phyloP scores from a whole-genome alignment of 2,113 vertebrate species.

The Bufo gargarizans region DNA sequence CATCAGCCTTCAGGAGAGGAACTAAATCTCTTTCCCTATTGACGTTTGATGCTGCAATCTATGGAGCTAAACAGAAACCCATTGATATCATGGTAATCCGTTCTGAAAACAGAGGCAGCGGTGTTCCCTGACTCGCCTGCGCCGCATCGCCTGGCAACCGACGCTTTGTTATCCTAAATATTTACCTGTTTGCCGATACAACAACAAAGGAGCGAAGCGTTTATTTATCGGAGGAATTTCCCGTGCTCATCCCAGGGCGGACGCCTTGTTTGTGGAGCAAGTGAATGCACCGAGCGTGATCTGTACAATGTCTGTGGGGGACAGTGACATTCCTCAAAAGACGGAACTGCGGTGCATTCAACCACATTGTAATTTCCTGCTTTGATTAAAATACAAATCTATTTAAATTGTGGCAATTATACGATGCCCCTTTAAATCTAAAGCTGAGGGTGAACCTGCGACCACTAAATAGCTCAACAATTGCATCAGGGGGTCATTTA shows the following conservation, averaged over 20 bases:
- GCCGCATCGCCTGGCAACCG: background rate
- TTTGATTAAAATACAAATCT: too few species aligned
- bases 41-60: background rate
- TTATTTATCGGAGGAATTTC: background rate
- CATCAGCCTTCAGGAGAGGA: background rate
- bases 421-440: too few species aligned
- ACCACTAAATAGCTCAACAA: too few species aligned
- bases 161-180: slow-evolving; percentile 24
- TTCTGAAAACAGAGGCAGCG: background rate
- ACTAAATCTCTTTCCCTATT: slow-evolving; percentile 3
- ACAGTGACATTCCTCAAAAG: background rate
- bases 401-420: too few species aligned
- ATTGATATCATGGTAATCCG: slow-evolving; percentile 8
- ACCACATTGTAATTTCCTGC: too few species aligned
- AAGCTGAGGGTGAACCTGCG: too few species aligned
- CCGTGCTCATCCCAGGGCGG: background rate
- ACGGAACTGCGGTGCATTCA: background rate
- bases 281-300: background rate
- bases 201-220: background rate
- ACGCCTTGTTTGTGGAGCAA: background rate
- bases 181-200: slow-evolving; percentile 16
- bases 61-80: slow-evolving; percentile 16
- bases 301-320: background rate
- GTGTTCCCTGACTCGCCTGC: slow-evolving; percentile 3
- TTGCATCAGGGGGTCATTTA: too few species aligned